phyloP scores from a whole-genome alignment of 2,888 invertebrate species.

The Pseudanteris insignis region DNA sequence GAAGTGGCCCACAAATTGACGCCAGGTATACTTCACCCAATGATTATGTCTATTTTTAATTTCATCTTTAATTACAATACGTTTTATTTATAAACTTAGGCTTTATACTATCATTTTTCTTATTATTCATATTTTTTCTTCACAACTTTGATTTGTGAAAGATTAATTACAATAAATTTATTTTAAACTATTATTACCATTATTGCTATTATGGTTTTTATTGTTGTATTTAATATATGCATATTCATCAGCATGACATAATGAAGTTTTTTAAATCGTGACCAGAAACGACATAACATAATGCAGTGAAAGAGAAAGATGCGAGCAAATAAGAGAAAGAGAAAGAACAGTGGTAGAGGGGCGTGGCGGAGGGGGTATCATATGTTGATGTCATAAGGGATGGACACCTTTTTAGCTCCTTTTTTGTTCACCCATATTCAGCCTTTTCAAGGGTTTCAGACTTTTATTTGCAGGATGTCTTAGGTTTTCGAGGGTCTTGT shows the following conservation, averaged over 20 bases:
- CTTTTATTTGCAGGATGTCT: no score
- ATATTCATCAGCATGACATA: conserved; percentile 46
- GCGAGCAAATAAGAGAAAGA: conserved; percentile 15
- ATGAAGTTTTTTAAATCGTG: no score
- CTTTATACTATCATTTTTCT: no score
- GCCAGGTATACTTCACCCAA: conserved; percentile 74
- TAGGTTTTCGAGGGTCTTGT: background rate
- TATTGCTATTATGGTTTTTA: conserved; percentile 1
- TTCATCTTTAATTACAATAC: no score
- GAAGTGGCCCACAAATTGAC: conserved; percentile 87
- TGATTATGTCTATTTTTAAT: no score
- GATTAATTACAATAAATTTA: no score
- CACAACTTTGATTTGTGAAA: no score
- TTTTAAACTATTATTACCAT: no score
- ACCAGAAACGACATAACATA: no score
- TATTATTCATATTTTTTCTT: no score
- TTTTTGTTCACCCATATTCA: conserved; percentile 9
- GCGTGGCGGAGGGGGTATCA: conserved; percentile 53
- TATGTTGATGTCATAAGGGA: conserved; percentile 62
- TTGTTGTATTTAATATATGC: conserved; percentile 51
- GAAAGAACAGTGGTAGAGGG: conserved; percentile 43
- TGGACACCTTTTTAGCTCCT: conserved; percentile 27
- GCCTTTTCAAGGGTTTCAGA: background rate
- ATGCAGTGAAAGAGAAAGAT: no score
- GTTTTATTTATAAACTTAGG: no score